These are phyloP conservation scores for Xestoiulus laeticollis DNA, from an alignment of 2,888 invertebrate species.

Conservation along the genomic window DNA sequence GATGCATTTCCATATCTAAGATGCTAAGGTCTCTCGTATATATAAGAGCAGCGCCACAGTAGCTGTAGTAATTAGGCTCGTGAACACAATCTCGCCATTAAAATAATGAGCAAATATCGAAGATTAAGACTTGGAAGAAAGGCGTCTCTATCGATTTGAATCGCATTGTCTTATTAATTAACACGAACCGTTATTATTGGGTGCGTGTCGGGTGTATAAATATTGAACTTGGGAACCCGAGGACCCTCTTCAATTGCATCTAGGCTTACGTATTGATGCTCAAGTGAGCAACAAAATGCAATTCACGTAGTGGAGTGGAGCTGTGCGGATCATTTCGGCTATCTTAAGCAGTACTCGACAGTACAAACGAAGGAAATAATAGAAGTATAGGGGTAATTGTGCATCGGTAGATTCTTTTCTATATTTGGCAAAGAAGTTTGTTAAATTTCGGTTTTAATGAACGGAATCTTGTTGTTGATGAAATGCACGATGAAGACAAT, in stretches of 20 bases:
- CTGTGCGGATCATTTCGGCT: background rate
- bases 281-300: conserved; percentile 18
- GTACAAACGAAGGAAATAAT: background rate
- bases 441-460: too few relatives aligned
- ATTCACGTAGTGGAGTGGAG: background rate
- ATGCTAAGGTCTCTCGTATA: too few relatives aligned
- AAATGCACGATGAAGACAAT: too few relatives aligned
- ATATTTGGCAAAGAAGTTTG: background rate
- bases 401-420: background rate
- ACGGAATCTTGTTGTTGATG: too few relatives aligned
- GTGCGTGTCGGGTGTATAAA: conserved; percentile 11
- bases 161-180: conserved; percentile 39
- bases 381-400: background rate
- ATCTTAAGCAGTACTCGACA: background rate
- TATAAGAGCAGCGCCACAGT: background rate
- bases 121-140: background rate
- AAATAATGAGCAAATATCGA: conserved; percentile 34
- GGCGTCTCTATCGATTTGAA: background rate
- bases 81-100: background rate
- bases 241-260: background rate
- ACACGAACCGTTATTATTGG: background rate
- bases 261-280: background rate
- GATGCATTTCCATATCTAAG: background rate
- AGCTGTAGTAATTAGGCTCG: background rate
- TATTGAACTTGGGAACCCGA: background rate